Base-by-base conservation (phyloP, 2,888 invertebrate species). In the Cacoxenus indagator region DNA sequence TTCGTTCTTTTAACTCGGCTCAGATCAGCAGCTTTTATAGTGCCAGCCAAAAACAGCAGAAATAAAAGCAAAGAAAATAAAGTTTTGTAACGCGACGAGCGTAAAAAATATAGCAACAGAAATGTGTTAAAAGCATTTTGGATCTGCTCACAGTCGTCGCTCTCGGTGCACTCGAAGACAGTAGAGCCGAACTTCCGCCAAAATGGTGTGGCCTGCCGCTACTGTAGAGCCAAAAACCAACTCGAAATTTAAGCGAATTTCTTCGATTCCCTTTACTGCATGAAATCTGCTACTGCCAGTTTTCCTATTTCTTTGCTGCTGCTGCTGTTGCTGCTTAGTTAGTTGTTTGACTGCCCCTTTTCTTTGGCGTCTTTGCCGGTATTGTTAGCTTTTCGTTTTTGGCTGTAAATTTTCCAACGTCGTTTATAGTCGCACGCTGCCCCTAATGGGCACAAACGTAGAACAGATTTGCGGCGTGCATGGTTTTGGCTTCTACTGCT, bases 1-100 rank as follows among this genome's bases (percentile, higher is more conserved):
- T 82, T 83, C 76, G 78, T 82, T 78, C 61, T 24, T 62, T 57
- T 29, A 26, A 9, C 26, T 8, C 22, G 24, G 26, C 1, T 24
- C 14, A 26, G 24, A 26, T 8, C 22, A 54, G 54, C 54, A 26
- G 54, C 54, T 54, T 17, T 51, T 51, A 54, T 14, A 54, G 8
- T 17, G 17, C n/a, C 17, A 17, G 6, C 48, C 17, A 8, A 37
- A 8, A 37, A 5, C 37, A 8, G 5, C 6, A 37, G 6, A n/a
- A n/a, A n/a, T n/a, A n/a, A n/a, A n/a, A n/a, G 2, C 27, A 55
- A 24, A 55, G 26, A 26, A 14, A 55, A 14, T 26, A 55, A 55
- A 55, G 9, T 51, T 22, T 51, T 19, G 51, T 19, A 51, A 51
- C 51, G 24, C 27, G 27, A 55, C 55, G n/a, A 31, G 31, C 57